A percentile compares a stretch with the other conserved stretches of the same genome.
Evolutionary conservation across 2,797 vertebrate species (phyloP).

Genomic region (Tadarida brasiliensis): DNA sequence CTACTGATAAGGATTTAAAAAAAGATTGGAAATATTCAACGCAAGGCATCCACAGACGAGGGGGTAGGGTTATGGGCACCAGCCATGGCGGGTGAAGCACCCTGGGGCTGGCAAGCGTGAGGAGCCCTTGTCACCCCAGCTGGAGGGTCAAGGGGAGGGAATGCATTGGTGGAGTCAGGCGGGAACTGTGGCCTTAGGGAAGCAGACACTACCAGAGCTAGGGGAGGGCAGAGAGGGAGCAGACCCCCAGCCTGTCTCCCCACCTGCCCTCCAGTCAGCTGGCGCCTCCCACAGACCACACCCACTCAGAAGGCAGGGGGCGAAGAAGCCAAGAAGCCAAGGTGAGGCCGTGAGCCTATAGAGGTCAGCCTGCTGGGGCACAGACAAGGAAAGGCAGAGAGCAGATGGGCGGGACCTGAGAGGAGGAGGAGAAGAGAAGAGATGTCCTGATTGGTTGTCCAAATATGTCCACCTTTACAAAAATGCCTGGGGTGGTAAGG

Average conservation of each 20-base stretch:
- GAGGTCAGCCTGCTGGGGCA: neutral
- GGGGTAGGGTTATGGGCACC: neutral
- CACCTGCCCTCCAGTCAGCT: neutral
- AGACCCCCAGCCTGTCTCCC: neutral
- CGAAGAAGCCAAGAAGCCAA: neutral
- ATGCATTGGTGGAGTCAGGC: neutral
- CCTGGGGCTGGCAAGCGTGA: accelerated
- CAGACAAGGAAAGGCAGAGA: neutral
- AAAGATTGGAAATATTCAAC: neutral
- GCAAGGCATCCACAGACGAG: neutral
- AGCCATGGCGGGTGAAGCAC: too few species aligned
- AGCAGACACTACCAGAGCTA: neutral
- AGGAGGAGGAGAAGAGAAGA: neutral
- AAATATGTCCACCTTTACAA: neutral
- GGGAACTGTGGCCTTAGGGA: neutral
- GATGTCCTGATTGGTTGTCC: neutral
- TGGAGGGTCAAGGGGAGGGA: neutral
- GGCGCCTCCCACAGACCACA: neutral
- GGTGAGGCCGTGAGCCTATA: neutral
- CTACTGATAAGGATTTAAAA: neutral
- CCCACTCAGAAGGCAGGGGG: neutral
- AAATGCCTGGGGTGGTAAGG: neutral
- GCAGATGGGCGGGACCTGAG: neutral
- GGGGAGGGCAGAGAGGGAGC: neutral
- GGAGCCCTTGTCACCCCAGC: neutral